Evolutionary conservation across 2,113 vertebrate species (phyloP).

Genomic region (Gymnogyps californianus): DNA sequence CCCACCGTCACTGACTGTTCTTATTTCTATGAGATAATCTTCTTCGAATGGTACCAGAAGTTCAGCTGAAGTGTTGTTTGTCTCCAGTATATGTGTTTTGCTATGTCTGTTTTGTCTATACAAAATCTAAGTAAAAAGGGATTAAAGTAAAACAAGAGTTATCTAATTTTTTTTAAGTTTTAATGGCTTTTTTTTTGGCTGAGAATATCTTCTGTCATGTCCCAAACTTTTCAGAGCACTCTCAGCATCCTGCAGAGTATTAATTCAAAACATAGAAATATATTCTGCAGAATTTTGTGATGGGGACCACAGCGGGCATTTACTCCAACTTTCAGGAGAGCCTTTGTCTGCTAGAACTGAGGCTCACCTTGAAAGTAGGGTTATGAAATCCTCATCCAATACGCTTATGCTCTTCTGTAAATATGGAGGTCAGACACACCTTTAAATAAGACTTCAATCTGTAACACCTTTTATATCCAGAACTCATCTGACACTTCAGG

Average conservation of each 20-base stretch:
- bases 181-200: not conserved
- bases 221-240: not conserved
- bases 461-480: not conserved
- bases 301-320: not conserved
- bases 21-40: constrained; percentile 88
- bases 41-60: constrained; percentile 83
- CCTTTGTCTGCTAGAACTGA: not conserved
- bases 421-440: not conserved
- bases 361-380: not conserved
- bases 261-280: not conserved
- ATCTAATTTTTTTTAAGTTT: not conserved
- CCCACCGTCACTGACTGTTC: constrained; percentile 83
- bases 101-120: constrained; percentile 84
- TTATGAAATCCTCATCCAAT: not conserved
- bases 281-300: not conserved
- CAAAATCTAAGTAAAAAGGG: constrained; percentile 73
- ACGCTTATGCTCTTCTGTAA: not conserved
- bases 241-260: not conserved
- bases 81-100: constrained; percentile 79
- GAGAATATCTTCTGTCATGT: not conserved
- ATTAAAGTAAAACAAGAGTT: not conserved
- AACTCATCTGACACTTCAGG: not conserved
- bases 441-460: not conserved
- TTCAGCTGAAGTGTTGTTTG: constrained; percentile 86
- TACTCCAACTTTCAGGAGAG: not conserved